Percentiles rank a stretch among this genome's conserved stretches.
These are phyloP conservation scores for Decapterus maruadsi DNA, from an alignment of 2,797 vertebrate genomes.

Conservation along the genomic window DNA sequence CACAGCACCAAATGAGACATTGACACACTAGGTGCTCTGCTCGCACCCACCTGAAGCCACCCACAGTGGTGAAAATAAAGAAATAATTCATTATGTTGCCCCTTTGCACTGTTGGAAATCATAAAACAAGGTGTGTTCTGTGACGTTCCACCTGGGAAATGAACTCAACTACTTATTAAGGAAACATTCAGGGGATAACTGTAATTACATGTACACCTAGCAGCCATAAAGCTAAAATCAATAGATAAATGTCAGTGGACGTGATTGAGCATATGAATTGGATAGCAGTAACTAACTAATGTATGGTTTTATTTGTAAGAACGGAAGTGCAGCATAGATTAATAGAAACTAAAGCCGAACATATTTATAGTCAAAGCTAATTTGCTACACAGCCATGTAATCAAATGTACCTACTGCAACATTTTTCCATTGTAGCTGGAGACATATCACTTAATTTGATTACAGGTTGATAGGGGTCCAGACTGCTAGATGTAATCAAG, in stretches of 20 bases:
- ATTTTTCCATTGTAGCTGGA: conserved; percentile 13
- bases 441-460: conserved; percentile 39
- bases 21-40: too few relatives aligned
- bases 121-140: background rate
- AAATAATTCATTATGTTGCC: background rate
- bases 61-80: background rate
- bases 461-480: conserved; percentile 28
- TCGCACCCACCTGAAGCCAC: background rate
- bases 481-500: conserved; percentile 46
- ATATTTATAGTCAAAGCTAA: background rate
- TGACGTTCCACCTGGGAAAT: conserved; percentile 17
- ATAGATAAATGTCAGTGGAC: background rate
- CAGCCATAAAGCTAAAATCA: conserved; percentile 28
- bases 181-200: conserved; percentile 14
- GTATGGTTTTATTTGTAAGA: conserved; percentile 14
- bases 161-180: background rate
- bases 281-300: background rate
- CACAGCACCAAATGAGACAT: conserved; percentile 19
- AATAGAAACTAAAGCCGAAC: background rate
- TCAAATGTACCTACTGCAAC: conserved; percentile 14
- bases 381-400: background rate
- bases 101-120: conserved; percentile 27
- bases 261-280: background rate
- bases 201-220: background rate
- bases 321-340: background rate